A percentile compares a stretch with the other conserved stretches of the same genome.
phyloP scores from a whole-genome alignment of 2,113 vertebrate genomes.

The Rhabdomys dilectus region DNA sequence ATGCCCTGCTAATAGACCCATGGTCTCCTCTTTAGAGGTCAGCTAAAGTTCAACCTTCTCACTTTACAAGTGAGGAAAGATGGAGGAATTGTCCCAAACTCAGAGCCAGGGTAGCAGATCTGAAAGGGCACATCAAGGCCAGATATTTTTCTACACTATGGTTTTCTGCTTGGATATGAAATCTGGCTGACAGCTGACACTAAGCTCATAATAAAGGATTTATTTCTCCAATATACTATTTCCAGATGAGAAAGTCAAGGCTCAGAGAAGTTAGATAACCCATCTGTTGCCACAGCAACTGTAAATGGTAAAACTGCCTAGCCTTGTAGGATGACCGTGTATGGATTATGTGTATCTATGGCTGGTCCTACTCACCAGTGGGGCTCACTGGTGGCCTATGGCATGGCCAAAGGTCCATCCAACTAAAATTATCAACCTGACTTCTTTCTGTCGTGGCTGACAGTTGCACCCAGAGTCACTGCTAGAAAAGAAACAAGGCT shows the following conservation, averaged over 20 bases:
- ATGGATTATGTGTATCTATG: not conserved
- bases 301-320: not conserved
- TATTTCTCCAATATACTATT: not conserved
- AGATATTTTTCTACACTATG: not conserved
- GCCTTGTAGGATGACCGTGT: not conserved
- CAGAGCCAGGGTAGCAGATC: slow-evolving; percentile 7
- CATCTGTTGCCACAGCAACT: not conserved
- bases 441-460: not conserved
- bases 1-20: slow-evolving; percentile 27
- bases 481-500: not conserved
- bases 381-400: not conserved
- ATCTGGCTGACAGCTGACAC: not conserved
- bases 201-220: not conserved
- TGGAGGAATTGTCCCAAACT: slow-evolving; percentile 16
- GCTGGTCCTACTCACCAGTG: not conserved
- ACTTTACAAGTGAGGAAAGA: slow-evolving; percentile 33
- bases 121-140: slow-evolving; percentile 5
- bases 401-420: not conserved
- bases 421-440: not conserved
- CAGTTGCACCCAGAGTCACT: not conserved
- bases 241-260: slow-evolving; percentile 43
- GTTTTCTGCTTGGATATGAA: not conserved
- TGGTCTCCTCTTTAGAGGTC: slow-evolving; percentile 45
- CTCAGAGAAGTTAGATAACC: slow-evolving; percentile 29
- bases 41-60: slow-evolving; percentile 61